Evolutionary conservation across 2,797 vertebrate genomes (phyloP), one percentile per base, ranked within the genome.

Genomic region (Meda fulgida): DNA sequence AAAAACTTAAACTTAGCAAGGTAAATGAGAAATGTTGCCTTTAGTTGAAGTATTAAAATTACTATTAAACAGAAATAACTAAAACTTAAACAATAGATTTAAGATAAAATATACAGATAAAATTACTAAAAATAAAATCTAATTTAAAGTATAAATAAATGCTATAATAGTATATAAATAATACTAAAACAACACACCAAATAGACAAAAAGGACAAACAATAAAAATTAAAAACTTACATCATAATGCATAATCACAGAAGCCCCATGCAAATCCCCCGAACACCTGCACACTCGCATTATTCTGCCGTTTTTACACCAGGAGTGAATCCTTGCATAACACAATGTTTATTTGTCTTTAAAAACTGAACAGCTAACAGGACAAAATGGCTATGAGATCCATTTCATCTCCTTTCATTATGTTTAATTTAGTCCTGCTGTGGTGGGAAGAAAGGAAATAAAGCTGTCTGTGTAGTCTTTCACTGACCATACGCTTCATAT

Each of bases 401-500:
- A 84, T 40, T 31, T 43, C 14, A 78, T 70, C 60, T 34, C n/a
- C 13, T 84, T 78, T 84, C 13, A 70, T 78, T 69, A 78, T 58
- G 82, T 19, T 69, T 84, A 10, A 58, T 78, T 77, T 69, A 55
- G 34, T 31, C 36, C 36, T 77, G 18, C 26, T 58, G 82, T 55
- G 51, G 65, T n/a, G 26, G 18, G 11, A 16, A 58, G 13, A 83
- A 66, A 46, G 73, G 48, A 78, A 84, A 78, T 70, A 84, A 58
- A 84, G 60, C 63, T 83, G 66, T 70, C 36, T 82, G 60, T 13
- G 55, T 38, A 53, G 69, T 80, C 48, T 55, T 34, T 67, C 65
- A 66, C 34, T 81, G 29, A 53, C 40, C 66, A 46, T 51, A 46
- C 23, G 1, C 65, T 72, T 70, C 75, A 48, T 70, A 79, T 60